These are phyloP conservation scores for Microplitis demolitor DNA, from an alignment of 1,140 invertebrate genomes.

Conservation along the genomic window DNA sequence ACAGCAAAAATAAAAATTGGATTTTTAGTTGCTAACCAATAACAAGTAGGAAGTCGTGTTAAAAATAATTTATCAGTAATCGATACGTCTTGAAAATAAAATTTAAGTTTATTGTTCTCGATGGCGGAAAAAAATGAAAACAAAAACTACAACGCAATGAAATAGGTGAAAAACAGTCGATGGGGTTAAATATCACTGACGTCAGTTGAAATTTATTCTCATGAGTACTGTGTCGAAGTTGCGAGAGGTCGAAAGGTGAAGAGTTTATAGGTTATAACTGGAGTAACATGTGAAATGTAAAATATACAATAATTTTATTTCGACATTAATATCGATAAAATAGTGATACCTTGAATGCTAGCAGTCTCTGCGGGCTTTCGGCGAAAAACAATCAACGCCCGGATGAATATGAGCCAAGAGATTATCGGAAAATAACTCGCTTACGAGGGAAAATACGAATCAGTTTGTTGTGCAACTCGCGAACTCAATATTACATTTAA, in stretches of 20 bases:
- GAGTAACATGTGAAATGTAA: neutral
- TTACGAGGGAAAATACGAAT: neutral
- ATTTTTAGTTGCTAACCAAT: too few species aligned
- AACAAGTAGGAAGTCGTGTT: too few species aligned
- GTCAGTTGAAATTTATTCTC: constrained; percentile 10
- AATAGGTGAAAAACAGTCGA: constrained; percentile 3
- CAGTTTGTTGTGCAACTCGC: too few species aligned
- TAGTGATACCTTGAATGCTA: too few species aligned
- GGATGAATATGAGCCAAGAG: neutral
- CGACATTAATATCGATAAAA: too few species aligned
- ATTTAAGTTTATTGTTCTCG: neutral
- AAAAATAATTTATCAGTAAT: too few species aligned
- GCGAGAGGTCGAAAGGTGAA: constrained; percentile 26
- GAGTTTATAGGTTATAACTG: constrained; percentile 15
- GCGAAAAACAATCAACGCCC: too few species aligned
- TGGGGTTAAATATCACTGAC: constrained; percentile 6
- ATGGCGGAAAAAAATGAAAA: neutral
- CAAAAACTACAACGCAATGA: constrained; percentile 3
- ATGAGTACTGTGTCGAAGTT: neutral
- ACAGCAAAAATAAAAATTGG: too few species aligned
- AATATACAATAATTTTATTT: neutral
- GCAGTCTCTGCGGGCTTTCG: too few species aligned
- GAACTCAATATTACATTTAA: neutral
- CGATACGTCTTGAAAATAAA: neutral
- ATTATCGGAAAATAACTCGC: neutral